Percentiles rank a stretch among this genome's conserved stretches.
phyloP scores from a whole-genome alignment of 2,797 vertebrate genomes.

The Muraenolepis orangiensis region DNA sequence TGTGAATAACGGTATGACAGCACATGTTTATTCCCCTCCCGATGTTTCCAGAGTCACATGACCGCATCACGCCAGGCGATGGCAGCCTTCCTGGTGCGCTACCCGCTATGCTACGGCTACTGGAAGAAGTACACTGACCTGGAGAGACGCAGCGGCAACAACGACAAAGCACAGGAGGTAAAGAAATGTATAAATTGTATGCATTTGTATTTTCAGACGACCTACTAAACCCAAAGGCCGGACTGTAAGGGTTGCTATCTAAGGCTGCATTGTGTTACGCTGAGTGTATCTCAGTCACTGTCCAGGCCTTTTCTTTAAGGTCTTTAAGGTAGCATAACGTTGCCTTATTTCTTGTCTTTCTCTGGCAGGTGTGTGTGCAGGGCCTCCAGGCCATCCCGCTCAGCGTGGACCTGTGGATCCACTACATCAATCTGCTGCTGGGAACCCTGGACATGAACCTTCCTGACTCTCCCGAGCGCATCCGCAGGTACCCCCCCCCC shows the following conservation, averaged over 20 bases:
- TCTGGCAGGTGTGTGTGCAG: constrained; percentile 76
- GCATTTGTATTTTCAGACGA: too few species aligned
- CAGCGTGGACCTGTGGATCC: constrained; percentile 85
- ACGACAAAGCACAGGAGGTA: constrained; percentile 78
- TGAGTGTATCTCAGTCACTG: too few species aligned
- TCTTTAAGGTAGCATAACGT: too few species aligned
- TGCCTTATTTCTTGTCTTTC: background rate
- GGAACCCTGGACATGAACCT: constrained; percentile 79
- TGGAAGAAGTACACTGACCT: constrained; percentile 87
- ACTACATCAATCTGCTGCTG: constrained; percentile 81
- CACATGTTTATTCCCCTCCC: background rate
- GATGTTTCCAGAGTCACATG: constrained; percentile 68
- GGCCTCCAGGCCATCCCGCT: constrained; percentile 80
- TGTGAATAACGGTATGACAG: background rate
- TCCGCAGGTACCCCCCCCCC: constrained; percentile 71
- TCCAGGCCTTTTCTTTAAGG: too few species aligned
- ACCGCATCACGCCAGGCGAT: constrained; percentile 73
- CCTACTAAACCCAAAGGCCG: too few species aligned
- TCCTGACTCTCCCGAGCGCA: constrained; percentile 71
- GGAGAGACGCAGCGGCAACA: constrained; percentile 72
- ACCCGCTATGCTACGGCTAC: constrained; percentile 86
- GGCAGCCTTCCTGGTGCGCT: constrained; percentile 75
- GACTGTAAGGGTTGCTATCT: too few species aligned
- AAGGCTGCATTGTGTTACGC: too few species aligned
- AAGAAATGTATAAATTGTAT: background rate